Evolutionary conservation across 2,113 vertebrate species (phyloP).

Genomic region (Ovis aries): DNA sequence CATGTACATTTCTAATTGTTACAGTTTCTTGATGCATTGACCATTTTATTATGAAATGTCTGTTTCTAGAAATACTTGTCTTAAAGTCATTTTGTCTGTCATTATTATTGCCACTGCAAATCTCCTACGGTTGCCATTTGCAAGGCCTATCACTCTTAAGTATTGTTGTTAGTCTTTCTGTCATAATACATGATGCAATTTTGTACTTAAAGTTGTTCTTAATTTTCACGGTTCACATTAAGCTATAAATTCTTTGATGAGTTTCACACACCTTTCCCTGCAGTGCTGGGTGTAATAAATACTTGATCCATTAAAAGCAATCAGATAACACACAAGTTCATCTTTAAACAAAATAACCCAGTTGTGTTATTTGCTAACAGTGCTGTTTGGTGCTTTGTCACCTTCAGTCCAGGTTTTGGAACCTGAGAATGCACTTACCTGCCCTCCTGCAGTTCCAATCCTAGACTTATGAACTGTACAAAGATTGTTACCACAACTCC

Average conservation of each 20-base stretch:
- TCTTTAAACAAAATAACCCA: neutral
- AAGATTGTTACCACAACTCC: neutral
- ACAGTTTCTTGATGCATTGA: neutral
- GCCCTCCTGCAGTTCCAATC: neutral
- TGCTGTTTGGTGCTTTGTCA: neutral
- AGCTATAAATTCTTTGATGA: neutral
- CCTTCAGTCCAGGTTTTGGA: neutral
- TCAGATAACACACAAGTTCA: neutral
- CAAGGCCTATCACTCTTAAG: neutral
- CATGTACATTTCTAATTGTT: neutral
- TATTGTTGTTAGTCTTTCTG: neutral
- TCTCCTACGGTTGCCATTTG: neutral
- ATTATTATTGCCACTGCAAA: neutral
- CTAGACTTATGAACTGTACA: neutral
- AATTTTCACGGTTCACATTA: neutral
- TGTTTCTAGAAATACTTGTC: neutral
- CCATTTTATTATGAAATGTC: neutral
- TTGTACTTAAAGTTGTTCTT: neutral
- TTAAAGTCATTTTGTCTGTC: neutral
- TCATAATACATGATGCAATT: neutral
- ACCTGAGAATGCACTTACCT: neutral
- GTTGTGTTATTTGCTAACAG: neutral
- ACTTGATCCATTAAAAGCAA: neutral
- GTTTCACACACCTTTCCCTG: neutral
- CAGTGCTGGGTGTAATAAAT: neutral